Percentiles rank a stretch among this genome's conserved stretches.
These are phyloP conservation scores for Ceratotherium simum DNA, from an alignment of 2,113 vertebrate species.

Conservation along the genomic window DNA sequence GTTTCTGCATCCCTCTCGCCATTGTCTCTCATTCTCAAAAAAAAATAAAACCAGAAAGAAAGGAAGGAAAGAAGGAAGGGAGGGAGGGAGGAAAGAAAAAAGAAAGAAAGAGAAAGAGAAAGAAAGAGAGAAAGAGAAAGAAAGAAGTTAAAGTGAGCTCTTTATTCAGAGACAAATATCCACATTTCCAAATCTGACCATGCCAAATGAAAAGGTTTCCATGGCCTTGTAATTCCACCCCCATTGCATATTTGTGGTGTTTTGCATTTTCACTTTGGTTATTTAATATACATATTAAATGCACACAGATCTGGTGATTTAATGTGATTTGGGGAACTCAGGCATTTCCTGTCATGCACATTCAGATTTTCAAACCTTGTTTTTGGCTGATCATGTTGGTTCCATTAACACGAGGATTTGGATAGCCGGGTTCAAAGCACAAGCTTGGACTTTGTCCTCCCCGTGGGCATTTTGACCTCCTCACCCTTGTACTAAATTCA, in stretches of 20 bases:
- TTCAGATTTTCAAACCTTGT: conserved; percentile 69
- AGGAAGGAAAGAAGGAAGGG: too few relatives aligned
- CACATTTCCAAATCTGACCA: conserved; percentile 53
- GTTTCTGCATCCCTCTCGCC: background rate
- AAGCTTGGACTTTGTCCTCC: background rate
- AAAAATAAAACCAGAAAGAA: too few relatives aligned
- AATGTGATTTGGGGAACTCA: conserved; percentile 76
- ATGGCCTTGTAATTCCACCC: conserved; percentile 69
- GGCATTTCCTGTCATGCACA: conserved; percentile 78
- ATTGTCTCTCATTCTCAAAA: background rate
- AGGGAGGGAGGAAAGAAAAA: rapidly evolving
- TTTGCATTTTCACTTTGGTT: conserved; percentile 80
- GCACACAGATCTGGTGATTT: conserved; percentile 71
- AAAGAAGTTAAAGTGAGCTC: conserved; percentile 29
- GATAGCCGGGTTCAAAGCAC: conserved; percentile 50
- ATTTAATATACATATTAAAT: conserved; percentile 80
- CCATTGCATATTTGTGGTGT: conserved; percentile 74
- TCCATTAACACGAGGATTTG: conserved; percentile 64
- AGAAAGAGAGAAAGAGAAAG: background rate
- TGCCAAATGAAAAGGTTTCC: conserved; percentile 72
- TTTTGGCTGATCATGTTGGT: conserved; percentile 47
- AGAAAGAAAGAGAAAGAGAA: background rate
- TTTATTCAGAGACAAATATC: conserved; percentile 60
- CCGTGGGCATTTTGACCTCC: background rate
- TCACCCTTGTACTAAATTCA: background rate